Conservation (phyloP, 2,113 vertebrate genomes). For the Felis catus region DNA sequence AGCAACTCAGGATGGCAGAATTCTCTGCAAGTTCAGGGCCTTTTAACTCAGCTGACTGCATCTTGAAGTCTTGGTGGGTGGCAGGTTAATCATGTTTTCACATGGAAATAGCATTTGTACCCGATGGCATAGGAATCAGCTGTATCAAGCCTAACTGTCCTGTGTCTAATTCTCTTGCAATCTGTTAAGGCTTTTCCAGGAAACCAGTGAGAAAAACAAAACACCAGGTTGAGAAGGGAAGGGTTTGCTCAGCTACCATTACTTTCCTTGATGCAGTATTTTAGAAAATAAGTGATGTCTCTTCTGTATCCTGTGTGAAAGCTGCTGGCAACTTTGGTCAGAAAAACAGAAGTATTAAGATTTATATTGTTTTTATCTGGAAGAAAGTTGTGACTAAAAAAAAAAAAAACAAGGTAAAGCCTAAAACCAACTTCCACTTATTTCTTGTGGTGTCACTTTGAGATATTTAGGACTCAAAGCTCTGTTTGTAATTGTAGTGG, state of each 20-base stretch:
- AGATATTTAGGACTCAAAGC: conserved; percentile 32
- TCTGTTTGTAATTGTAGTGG: not conserved
- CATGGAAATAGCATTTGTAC: not conserved
- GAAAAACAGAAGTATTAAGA: not conserved
- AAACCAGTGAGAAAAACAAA: not conserved
- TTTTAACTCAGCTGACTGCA: not conserved
- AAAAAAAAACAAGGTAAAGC: not conserved
- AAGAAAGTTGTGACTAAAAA: not conserved
- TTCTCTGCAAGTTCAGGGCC: not conserved
- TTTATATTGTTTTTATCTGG: not conserved
- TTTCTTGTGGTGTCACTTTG: not conserved
- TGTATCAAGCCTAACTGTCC: not conserved
- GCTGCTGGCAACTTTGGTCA: not conserved
- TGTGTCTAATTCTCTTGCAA: not conserved
- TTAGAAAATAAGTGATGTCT: not conserved
- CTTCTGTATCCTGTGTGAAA: not conserved
- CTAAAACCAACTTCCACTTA: not conserved
- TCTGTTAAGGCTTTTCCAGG: not conserved
- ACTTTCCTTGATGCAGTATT: not conserved
- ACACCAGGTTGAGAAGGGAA: not conserved
- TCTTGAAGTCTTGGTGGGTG: not conserved
- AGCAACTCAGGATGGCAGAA: not conserved
- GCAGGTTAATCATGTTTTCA: not conserved
- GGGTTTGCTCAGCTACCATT: not conserved
- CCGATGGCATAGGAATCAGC: not conserved